Evolutionary conservation across 2,888 invertebrate genomes (phyloP), one percentile per base, ranked within the genome.

Genomic region (Abrostola tripartita): DNA sequence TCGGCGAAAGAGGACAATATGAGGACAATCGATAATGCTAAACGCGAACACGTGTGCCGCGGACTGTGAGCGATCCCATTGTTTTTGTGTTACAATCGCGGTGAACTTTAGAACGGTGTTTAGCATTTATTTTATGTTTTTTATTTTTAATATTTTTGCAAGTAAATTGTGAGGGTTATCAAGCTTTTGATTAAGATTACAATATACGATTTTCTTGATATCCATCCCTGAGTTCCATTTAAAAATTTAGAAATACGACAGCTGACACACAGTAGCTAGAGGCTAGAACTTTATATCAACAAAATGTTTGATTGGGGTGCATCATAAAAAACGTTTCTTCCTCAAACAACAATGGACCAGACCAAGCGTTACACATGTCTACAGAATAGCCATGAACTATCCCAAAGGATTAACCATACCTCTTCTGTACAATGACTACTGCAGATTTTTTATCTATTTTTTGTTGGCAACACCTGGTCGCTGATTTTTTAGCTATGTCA

Each of bases 11-110:
- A 90, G 89, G 88, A 90, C 89, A 88, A 88, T 89, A 83, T 89
- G 87, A 89, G 87, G 85, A 88, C 88, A 90, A 91, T 92, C 93
- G 92, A 92, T 93, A 93, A 92, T 90, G 86, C 87, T 89, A 88
- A 90, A 88, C 89, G 79, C 76, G 88, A 83, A 87, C 92, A 92
- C 92, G 92, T 92, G 93, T 88, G 85, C 86, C 76, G 76, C 74
- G 83, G 82, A 83, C 78, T 75, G 79, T 76, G 74, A 81, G 73
- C 74, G 71, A 77, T 61, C 68, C 82, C 77, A 81, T 90, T 89
- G 89, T 89, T 89, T 89, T 85, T 86, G 86, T 85, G 81, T 78
- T 81, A 79, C 67, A 71, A 42, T 74, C 78, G 72, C 71, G 61
- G 54, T 71, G 70, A 76, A 74, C 74, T 70, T 72, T 71, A 68